Base-by-base conservation (phyloP, 2,888 invertebrate species). In the Pogonocherus hispidulus region DNA sequence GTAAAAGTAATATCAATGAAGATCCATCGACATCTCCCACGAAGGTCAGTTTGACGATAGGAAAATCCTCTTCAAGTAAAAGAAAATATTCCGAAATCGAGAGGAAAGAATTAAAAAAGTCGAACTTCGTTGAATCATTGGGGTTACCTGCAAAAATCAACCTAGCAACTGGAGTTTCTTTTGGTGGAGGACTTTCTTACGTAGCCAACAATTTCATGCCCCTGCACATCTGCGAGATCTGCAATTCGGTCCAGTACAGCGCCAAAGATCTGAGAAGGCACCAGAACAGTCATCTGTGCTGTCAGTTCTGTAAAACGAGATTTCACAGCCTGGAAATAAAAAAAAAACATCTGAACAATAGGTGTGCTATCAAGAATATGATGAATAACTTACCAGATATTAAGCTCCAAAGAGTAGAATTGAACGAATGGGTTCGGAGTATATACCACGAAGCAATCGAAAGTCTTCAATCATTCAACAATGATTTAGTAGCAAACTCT, bases 271-370 rank as follows among this genome's bases (percentile, higher is more conserved):
- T 81, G 22, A 75, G 73, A 41, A 63, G 37, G 19, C 81, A 81
- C 56, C 63, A 63, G 44, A 41, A 14, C 2, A 73, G 63, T 37
- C 81, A 80, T 60, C 73, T 73, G 51, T 67, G 66, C 18, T 81
- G 81, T 56, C 76, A 74, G 35, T 78, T 80, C 54, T 81, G 81
- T 46, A 79, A 72, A 49, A 27, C 27, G 2, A 66, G 57, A 44
- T 79, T 79, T 63, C 67, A 63, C 46, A 69, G 73, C 0, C 54
- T 78, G 27, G 69, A 68, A 4, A 27, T 23, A 11, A 76, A 77
- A 44, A 52, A 70, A 5, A 51, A 72, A 9, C 81, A 80, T 55
- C 37, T 76, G 4, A 60, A 72, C 14, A 55, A 59, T 19, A 20
- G 11, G 6, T 81, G 81, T 57, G 8, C 56, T 14, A 64, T 78